A percentile compares a stretch with the other conserved stretches of the same genome.
These are phyloP conservation scores for Rambutsinella grinnellia DNA, from an alignment of 2,888 invertebrate species.

Conservation along the genomic window DNA sequence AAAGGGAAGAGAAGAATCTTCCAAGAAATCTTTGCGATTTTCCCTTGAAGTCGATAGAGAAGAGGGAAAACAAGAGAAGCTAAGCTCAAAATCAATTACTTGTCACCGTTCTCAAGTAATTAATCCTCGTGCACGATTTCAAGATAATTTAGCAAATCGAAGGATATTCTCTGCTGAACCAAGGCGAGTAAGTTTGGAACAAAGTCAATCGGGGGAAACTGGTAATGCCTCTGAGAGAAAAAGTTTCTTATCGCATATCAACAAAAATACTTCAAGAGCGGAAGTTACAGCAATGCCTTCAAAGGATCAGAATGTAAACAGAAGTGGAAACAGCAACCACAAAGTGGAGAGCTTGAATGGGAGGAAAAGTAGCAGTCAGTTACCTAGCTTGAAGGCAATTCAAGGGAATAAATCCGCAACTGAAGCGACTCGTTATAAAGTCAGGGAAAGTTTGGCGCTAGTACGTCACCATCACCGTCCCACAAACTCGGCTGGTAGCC, in stretches of 20 bases:
- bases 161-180: no score
- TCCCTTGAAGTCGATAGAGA: not conserved
- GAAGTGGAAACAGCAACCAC: not conserved
- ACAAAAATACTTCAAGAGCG: slow-evolving; percentile 9
- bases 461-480: slow-evolving; percentile 10
- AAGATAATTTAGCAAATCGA: not conserved
- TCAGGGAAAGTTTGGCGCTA: slow-evolving; percentile 39
- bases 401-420: slow-evolving; percentile 15
- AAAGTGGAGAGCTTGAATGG: not conserved
- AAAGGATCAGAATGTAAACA: slow-evolving; percentile 7
- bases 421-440: slow-evolving; percentile 15
- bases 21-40: not conserved
- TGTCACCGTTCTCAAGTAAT: slow-evolving; percentile 16
- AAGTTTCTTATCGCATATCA: slow-evolving; percentile 4
- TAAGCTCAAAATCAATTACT: slow-evolving; percentile 32
- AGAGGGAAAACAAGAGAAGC: slow-evolving; percentile 10
- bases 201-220: slow-evolving; percentile 15
- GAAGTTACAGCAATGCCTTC: slow-evolving; percentile 19
- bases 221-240: slow-evolving; percentile 14
- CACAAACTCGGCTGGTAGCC: no score
- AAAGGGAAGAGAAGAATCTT: not conserved
- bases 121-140: slow-evolving; percentile 15
- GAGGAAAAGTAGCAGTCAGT: not conserved
- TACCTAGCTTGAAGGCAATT: slow-evolving; percentile 15
- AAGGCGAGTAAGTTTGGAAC: no score